Evolutionary conservation across 2,113 vertebrate genomes (phyloP).

Genomic region (Stegastes partitus): DNA sequence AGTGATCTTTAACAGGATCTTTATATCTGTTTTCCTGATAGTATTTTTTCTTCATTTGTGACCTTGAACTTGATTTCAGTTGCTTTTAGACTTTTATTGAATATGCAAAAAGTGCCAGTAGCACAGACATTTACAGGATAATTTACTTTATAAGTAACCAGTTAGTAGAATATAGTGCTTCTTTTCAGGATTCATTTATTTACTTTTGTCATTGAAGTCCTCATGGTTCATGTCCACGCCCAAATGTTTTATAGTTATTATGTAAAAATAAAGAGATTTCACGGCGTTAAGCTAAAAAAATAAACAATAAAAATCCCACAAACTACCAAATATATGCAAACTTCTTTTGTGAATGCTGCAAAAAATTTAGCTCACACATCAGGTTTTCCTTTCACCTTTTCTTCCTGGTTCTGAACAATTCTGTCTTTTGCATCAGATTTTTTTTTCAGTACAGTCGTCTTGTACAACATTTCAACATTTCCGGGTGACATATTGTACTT

Average conservation of each 20-base stretch:
- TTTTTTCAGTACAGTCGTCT: not conserved
- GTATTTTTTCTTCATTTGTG: slow-evolving; percentile 4
- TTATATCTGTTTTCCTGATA: not conserved
- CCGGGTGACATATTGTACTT: not conserved
- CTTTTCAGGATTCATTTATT: not conserved
- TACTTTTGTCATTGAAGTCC: too few species aligned
- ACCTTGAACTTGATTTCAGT: not conserved
- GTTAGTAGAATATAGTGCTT: too few species aligned
- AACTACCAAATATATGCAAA: too few species aligned
- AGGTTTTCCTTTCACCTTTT: not conserved
- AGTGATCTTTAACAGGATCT: not conserved
- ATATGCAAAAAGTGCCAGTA: not conserved
- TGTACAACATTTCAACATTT: not conserved
- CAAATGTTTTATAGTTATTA: too few species aligned
- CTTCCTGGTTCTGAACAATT: not conserved
- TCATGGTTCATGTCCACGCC: too few species aligned
- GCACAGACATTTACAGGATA: not conserved
- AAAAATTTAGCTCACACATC: too few species aligned
- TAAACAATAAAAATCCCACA: too few species aligned
- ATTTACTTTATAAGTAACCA: too few species aligned
- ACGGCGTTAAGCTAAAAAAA: too few species aligned
- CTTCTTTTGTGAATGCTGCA: too few species aligned
- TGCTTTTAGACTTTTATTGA: not conserved
- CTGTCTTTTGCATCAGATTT: not conserved
- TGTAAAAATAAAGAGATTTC: too few species aligned